Base-by-base conservation (phyloP, 2,113 vertebrate species). In the Ophthalmolycus amberensis region DNA sequence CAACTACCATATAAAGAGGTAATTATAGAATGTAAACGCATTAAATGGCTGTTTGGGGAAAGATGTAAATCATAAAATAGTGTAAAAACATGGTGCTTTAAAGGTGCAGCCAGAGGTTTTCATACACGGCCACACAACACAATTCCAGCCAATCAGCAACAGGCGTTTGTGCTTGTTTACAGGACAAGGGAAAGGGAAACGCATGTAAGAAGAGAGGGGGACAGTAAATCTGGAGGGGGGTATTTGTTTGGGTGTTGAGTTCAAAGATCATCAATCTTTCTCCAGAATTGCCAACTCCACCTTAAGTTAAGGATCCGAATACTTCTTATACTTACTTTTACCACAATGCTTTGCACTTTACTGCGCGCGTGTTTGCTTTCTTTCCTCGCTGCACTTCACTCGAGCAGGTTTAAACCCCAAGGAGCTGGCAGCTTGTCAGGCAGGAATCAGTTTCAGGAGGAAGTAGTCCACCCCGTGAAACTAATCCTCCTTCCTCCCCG, bases 381-480 rank as follows among this genome's bases (percentile, higher is more conserved):
- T 4, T 34, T 56, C 6, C 50, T 29, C 16, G 20, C 59, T 11
- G 54, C 29, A 32, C 48, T 73, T 68, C 46, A 82, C 75, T 73
- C 15, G 34, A 85, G 77, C 68, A 18, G 58, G 63, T 82, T 85
- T 78, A 84, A 83, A 70, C 72, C 80, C 52, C 56, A 16, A 40
- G 56, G 66, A 77, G 65, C 71, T 44, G 60, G 16, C 16, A 80
- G 66, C 76, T 67, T 75, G 65, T 85, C 46, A 68, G 34, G 76
- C 64, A 79, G 79, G 52, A 74, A 67, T 86, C 27, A 4, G 52
- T 84, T 80, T 83, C 27, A 22, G 54, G 38, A 78, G 76, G 75
- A 52, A 78, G 73, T 15, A 6, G 40, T 63, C 69, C 52, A 37
- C 67, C 62, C 77, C 32, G 46, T 69, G 74, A 71, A 85, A 75